Evolutionary conservation across 92 coral and sea anemone species (phyloP).

Genomic region (Chrysogorgia sp.): DNA sequence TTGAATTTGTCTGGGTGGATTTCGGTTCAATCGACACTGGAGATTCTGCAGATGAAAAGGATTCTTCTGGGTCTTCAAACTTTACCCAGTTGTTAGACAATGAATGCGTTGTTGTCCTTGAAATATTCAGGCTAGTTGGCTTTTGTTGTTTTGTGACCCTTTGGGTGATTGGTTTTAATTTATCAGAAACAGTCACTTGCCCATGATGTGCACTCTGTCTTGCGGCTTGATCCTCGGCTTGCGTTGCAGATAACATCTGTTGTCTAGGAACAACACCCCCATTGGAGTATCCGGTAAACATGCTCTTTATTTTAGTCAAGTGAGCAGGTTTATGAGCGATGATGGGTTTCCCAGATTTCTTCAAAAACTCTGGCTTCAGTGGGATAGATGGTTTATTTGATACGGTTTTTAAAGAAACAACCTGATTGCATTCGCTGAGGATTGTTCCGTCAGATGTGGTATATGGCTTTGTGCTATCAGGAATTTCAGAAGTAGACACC

Average conservation of each 20-base stretch:
- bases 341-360: conserved; percentile 21
- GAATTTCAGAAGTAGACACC: background rate
- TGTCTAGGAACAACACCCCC: background rate
- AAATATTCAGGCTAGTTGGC: background rate
- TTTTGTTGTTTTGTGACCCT: background rate
- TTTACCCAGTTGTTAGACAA: conserved; percentile 10
- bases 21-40: background rate
- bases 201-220: background rate
- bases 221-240: background rate
- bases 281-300: background rate
- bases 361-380: conserved; percentile 36
- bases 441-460: background rate
- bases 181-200: background rate
- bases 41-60: background rate
- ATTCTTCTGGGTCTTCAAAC: conserved; percentile 19
- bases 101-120: background rate
- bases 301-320: background rate
- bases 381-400: conserved; percentile 26
- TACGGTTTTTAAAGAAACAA: background rate
- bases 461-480: background rate
- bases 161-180: background rate
- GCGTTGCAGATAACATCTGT: background rate
- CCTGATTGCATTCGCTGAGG: background rate
- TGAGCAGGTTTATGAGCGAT: background rate
- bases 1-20: background rate